Conservation (phyloP, 2,797 vertebrate genomes). For the Rhinogobio ventralis region DNA sequence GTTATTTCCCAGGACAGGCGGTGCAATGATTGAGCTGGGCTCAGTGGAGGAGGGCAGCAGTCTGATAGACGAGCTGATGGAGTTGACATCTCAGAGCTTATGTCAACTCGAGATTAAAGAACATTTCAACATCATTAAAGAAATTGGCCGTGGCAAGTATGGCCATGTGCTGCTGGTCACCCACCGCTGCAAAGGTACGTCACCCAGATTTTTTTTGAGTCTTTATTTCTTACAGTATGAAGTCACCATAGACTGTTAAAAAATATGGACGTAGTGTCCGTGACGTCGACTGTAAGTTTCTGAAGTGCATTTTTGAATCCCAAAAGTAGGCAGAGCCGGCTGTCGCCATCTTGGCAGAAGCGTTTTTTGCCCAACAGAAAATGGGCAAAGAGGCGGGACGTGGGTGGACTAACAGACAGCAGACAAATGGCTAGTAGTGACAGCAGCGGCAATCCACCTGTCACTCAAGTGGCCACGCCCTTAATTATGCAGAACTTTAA, state of each 20-base stretch:
- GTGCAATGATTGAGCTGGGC: slow-evolving; percentile 75
- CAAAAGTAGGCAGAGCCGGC: too few species aligned
- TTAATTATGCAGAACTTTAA: too few species aligned
- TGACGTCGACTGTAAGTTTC: too few species aligned
- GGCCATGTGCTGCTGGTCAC: slow-evolving; percentile 82
- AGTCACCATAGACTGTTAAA: background rate
- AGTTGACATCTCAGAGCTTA: slow-evolving; percentile 81
- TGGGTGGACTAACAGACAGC: too few species aligned
- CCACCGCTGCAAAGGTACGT: slow-evolving; percentile 78
- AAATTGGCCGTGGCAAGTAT: slow-evolving; percentile 83
- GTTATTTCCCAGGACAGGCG: background rate
- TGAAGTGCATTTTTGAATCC: too few species aligned
- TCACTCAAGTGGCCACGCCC: too few species aligned
- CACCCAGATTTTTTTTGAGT: background rate
- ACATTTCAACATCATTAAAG: slow-evolving; percentile 81
- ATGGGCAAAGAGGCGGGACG: too few species aligned
- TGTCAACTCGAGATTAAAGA: slow-evolving; percentile 78
- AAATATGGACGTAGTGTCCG: too few species aligned
- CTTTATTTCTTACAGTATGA: background rate
- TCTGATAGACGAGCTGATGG: slow-evolving; percentile 82
- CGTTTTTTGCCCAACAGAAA: too few species aligned
- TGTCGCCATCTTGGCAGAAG: too few species aligned
- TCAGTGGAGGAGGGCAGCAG: slow-evolving; percentile 69
- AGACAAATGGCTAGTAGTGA: too few species aligned
- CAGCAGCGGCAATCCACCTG: too few species aligned